A percentile compares a stretch with the other conserved stretches of the same genome.
Evolutionary conservation across 2,888 invertebrate genomes (phyloP).

Genomic region (Papilio gigon): DNA sequence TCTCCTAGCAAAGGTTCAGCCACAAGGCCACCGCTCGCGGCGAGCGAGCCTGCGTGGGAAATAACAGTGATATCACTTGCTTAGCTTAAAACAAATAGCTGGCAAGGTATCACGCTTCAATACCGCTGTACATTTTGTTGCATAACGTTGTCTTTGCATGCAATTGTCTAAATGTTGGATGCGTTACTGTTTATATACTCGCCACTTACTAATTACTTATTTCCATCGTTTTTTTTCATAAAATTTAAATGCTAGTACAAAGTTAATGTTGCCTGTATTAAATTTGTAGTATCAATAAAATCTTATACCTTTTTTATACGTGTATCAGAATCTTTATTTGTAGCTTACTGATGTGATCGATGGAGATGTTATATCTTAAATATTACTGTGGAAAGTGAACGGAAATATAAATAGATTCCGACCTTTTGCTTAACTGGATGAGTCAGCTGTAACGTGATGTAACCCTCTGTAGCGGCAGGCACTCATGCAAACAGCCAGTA

Average conservation of each 20-base stretch:
- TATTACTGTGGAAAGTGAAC: constrained; percentile 73
- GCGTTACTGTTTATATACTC: neutral
- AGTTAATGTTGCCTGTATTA: neutral
- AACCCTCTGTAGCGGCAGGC: constrained; percentile 50
- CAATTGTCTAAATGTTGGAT: neutral
- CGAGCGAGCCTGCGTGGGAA: constrained; percentile 51
- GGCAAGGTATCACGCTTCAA: constrained; percentile 34
- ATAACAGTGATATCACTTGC: constrained; percentile 36
- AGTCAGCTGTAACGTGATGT: constrained; percentile 77
- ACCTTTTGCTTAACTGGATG: constrained; percentile 76
- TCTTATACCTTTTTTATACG: neutral
- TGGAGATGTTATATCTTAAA: constrained; percentile 59
- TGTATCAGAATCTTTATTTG: neutral
- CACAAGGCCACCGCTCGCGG: constrained; percentile 63
- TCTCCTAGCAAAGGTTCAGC: constrained; percentile 62
- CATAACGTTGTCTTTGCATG: constrained; percentile 45
- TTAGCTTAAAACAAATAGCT: constrained; percentile 36
- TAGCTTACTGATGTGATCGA: neutral
- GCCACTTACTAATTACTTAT: neutral
- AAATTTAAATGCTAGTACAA: neutral
- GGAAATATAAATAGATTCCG: constrained; percentile 71
- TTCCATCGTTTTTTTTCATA: neutral
- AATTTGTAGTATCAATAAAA: neutral
- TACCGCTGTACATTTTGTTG: constrained; percentile 14
- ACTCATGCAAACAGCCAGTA: constrained; percentile 46